Evolutionary conservation across 2,113 vertebrate species (phyloP), one percentile per base, ranked within the genome.

Genomic region (Anarhynchus alexandrinus): DNA sequence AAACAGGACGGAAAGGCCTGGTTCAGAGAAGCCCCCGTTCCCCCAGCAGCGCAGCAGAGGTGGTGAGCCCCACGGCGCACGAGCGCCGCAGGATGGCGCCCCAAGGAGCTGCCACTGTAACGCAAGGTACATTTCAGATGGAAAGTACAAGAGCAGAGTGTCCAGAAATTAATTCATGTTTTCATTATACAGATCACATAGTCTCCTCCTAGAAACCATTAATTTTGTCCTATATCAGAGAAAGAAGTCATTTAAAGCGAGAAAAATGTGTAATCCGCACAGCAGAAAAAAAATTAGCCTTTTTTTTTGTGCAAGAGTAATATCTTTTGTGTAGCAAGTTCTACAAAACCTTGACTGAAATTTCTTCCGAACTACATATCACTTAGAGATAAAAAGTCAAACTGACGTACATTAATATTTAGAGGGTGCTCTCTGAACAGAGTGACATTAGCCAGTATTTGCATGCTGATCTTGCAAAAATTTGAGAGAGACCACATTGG

Each of bases 391-490:
- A 55, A 86, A 79, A 67, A 92, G 80, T 36, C 88, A 43, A 34
- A 43, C 59, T 58, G 88, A 64, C 70, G 72, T 7, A 67, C 40
- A 91, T 91, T 49, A 66, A 59, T 82, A 97, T 95, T 95, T 93
- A 55, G 51, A 92, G 76, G 42, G 51, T 85, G 71, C 59, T 78
- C 86, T 74, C 64, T 30, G 55, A 93, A 59, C 76, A 81, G 61
- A 77, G 80, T 76, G 86, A 84, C 95, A 89, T 87, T 55, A 79
- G 73, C 47, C 78, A 72, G 11, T 18, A 65, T 67, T 82, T 69
- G 76, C 76, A 51, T 59, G 94, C 92, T 94, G 86, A 95, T 78
- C 82, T 62, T 78, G 95, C 95, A 96, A 94, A 97, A 95, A 80
- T 40, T 36, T 76, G 78, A 83, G 80, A 88, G 32, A 34, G 0